Evolutionary conservation across 2,888 invertebrate genomes (phyloP), one percentile per base, ranked within the genome.

Genomic region (Thalpophila matura): DNA sequence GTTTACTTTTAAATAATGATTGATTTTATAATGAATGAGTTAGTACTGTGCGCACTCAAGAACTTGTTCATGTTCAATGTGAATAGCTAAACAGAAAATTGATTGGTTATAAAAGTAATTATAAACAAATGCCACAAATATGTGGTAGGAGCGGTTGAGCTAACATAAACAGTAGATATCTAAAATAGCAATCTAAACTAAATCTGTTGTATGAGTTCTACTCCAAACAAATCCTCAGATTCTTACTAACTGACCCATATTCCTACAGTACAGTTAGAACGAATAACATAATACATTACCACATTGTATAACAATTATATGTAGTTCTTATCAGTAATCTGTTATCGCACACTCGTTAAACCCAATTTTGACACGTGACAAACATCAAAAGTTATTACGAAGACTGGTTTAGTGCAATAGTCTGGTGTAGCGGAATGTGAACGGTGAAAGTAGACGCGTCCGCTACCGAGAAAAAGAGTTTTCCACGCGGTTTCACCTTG

Each of bases 401-500:
- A 81, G 82, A 86, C 87, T 86, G 86, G 89, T 89, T 87, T 77
- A 84, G 84, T 81, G 88, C 86, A 87, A 89, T 77, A 83, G 83
- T 84, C 85, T 80, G 74, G 42, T 64, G 43, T 73, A 77, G 78
- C 86, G 92, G 93, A 92, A 94, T 93, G 93, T 90, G 90, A 91
- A 64, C 83, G 90, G 94, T 92, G 95, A 95, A 95, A 95, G 95
- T 94, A 85, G 90, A 86, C 90, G 90, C 90, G 91, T 88, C 90
- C 89, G 91, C 83, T 92, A 90, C 90, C 79, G 84, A 91, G 94
- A 92, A 94, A 93, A 94, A 92, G 85, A 89, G 90, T 93, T 94
- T 94, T 94, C 91, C 92, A 90, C 87, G 87, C 88, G 89, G 91
- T 94, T 94, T 93, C 94, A 90, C 94, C 87, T 86, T 88, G 90